These are phyloP conservation scores for Chauna torquata DNA, from an alignment of 2,113 vertebrate species.

Conservation along the genomic window DNA sequence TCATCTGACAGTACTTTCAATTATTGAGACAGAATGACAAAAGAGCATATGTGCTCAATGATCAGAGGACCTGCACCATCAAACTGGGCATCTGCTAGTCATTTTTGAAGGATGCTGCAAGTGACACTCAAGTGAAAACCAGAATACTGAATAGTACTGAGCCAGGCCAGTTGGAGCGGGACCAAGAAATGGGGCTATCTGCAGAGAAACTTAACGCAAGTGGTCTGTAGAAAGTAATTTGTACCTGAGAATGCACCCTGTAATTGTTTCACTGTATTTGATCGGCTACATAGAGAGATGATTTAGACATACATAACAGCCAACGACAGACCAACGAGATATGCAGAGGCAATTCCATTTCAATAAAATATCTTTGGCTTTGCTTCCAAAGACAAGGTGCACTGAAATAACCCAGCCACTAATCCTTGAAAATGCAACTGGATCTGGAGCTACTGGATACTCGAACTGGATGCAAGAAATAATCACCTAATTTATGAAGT, in stretches of 20 bases:
- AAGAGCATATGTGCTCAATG: slow-evolving; percentile 30
- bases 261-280: slow-evolving; percentile 1
- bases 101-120: slow-evolving; percentile 30
- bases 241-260: background rate
- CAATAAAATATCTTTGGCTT: background rate
- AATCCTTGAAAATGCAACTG: background rate
- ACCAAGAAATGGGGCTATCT: background rate
- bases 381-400: background rate
- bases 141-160: slow-evolving; percentile 18
- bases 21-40: slow-evolving; percentile 53
- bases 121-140: slow-evolving; percentile 1
- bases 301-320: background rate
- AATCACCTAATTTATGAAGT: background rate
- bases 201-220: slow-evolving; percentile 19
- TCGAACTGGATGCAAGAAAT: background rate
- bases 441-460: background rate
- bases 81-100: slow-evolving; percentile 41
- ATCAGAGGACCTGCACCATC: slow-evolving; percentile 32
- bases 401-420: background rate
- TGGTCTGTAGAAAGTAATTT: background rate
- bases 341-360: background rate
- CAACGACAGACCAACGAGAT: background rate
- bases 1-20: slow-evolving; percentile 17
- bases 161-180: background rate
- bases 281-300: background rate